Evolutionary conservation across 2,888 invertebrate genomes (phyloP).

Genomic region (Brenthis ino): DNA sequence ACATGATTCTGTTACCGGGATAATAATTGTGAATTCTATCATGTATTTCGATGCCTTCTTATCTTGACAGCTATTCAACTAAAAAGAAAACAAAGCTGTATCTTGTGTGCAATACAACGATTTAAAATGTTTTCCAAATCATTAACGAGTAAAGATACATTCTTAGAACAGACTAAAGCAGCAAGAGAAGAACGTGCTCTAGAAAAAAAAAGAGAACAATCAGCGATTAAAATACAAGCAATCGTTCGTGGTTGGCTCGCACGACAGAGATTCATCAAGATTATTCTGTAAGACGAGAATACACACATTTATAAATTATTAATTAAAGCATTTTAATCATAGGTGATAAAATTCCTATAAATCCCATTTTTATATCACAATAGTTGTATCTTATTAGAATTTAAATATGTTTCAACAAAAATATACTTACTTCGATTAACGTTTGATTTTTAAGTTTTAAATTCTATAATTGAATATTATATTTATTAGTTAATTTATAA

Average conservation of each 20-base stretch:
- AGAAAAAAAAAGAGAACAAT: conserved; percentile 90
- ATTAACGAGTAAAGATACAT: conserved; percentile 86
- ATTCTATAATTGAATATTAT: background rate
- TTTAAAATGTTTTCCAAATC: conserved; percentile 70
- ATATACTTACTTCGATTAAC: no score
- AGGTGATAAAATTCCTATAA: no score
- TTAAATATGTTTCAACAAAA: no score
- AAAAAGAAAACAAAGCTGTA: conserved; percentile 64
- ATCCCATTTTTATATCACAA: no score
- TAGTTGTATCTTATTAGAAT: no score
- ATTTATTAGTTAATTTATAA: conserved; percentile 18
- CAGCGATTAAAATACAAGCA: conserved; percentile 89
- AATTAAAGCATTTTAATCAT: no score
- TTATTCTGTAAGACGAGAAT: conserved; percentile 85
- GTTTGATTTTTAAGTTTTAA: background rate
- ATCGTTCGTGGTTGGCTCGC: conserved; percentile 88
- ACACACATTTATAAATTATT: background rate
- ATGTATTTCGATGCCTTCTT: conserved; percentile 35
- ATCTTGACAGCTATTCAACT: conserved; percentile 54
- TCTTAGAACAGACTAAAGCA: conserved; percentile 94
- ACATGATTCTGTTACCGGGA: conserved; percentile 33
- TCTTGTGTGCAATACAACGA: conserved; percentile 46
- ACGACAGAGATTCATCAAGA: conserved; percentile 82
- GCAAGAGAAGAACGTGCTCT: conserved; percentile 94
- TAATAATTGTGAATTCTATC: conserved; percentile 33